Percentiles rank a stretch among this genome's conserved stretches.
These are phyloP conservation scores for Hetaerina americana DNA, from an alignment of 1,140 invertebrate genomes.

Conservation along the genomic window DNA sequence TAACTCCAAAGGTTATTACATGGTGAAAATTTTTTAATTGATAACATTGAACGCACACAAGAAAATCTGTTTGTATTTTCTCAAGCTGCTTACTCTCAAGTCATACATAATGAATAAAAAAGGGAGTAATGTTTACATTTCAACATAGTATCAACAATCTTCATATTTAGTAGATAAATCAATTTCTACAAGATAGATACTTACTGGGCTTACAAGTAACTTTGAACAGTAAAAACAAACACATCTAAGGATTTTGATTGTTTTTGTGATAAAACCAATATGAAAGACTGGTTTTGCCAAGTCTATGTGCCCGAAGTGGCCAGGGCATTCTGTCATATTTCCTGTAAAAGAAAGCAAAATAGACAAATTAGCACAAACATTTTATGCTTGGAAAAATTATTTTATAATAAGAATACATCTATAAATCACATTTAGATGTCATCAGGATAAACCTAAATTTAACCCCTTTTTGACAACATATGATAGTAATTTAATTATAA, in stretches of 20 bases:
- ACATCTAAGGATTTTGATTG: slow-evolving; percentile 90
- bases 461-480: no score
- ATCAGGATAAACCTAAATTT: no score
- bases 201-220: slow-evolving; percentile 83
- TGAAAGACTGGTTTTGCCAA: slow-evolving; percentile 98
- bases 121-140: no score
- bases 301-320: slow-evolving; percentile 99
- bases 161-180: background rate
- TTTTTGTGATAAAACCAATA: slow-evolving; percentile 94
- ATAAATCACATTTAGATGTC: no score
- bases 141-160: background rate
- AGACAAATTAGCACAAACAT: background rate
- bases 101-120: no score
- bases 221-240: slow-evolving; percentile 98
- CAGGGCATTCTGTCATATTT: slow-evolving; percentile 96
- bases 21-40: no score
- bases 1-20: no score
- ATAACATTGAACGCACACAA: no score
- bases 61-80: no score
- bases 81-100: no score
- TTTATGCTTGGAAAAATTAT: slow-evolving; percentile 5
- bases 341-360: slow-evolving; percentile 24
- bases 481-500: no score
- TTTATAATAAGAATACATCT: no score
- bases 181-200: slow-evolving; percentile 23